Percentiles rank a stretch among this genome's conserved stretches.
Conservation (phyloP, 2,113 vertebrate genomes). For the Amazona vittata region DNA sequence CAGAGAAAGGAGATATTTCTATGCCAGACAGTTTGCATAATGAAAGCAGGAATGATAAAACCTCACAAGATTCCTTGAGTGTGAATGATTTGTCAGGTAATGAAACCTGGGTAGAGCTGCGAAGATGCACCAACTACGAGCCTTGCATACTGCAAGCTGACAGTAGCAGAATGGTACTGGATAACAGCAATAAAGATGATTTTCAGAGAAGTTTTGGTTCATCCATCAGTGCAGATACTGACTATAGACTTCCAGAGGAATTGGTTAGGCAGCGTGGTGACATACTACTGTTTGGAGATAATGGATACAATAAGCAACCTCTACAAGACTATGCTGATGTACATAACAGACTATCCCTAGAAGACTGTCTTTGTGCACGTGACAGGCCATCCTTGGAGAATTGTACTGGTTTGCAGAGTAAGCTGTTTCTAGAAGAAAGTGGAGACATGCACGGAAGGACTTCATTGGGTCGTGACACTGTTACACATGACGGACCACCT, state of each 20-base stretch:
- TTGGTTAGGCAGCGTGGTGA: background rate
- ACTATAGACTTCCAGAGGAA: slow-evolving; percentile 11
- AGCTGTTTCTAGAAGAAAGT: background rate
- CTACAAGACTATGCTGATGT: background rate
- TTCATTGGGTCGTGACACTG: background rate
- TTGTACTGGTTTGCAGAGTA: background rate
- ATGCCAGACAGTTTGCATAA: background rate
- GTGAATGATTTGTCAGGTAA: slow-evolving; percentile 51
- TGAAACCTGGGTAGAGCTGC: background rate
- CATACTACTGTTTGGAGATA: background rate
- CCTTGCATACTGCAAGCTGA: background rate
- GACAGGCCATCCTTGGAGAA: background rate
- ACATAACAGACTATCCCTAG: background rate
- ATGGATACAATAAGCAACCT: background rate
- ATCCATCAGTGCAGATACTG: slow-evolving; percentile 13
- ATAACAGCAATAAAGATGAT: background rate
- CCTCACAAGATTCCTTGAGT: slow-evolving; percentile 12
- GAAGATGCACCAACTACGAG: background rate
- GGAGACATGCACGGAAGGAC: background rate
- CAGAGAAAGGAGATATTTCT: background rate
- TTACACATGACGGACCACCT: background rate
- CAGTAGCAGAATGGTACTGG: background rate
- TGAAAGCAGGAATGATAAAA: background rate
- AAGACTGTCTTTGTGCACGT: background rate
- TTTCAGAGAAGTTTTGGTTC: slow-evolving; percentile 22